These are phyloP conservation scores for Agelastica alni DNA, from an alignment of 2,888 invertebrate genomes.

Conservation along the genomic window DNA sequence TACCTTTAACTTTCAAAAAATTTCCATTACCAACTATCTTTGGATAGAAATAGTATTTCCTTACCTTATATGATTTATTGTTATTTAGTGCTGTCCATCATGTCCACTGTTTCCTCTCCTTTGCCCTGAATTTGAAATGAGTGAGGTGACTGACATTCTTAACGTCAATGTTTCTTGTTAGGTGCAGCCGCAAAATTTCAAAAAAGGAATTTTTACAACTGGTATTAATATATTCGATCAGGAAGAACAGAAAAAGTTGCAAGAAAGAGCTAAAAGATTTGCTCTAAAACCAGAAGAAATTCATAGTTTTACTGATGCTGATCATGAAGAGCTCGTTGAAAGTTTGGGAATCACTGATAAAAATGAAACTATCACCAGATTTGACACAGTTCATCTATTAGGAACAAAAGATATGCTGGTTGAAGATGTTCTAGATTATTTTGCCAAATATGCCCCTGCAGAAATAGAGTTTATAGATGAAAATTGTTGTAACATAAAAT, in stretches of 20 bases:
- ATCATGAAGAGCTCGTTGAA: constrained; percentile 50
- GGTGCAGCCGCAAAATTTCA: constrained; percentile 48
- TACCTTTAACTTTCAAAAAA: no score
- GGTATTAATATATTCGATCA: constrained; percentile 59
- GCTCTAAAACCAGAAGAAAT: constrained; percentile 57
- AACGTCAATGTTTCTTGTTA: constrained; percentile 21
- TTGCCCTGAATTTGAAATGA: no score
- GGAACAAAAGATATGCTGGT: constrained; percentile 78
- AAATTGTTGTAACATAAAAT: constrained; percentile 74
- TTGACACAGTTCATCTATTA: constrained; percentile 75
- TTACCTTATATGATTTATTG: no score
- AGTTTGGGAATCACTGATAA: constrained; percentile 64
- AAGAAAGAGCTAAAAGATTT: constrained; percentile 64
- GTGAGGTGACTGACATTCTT: no score
- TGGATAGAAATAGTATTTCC: no score
- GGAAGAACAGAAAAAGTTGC: constrained; percentile 59
- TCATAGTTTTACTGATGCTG: constrained; percentile 54
- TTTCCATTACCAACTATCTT: no score
- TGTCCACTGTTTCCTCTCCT: no score
- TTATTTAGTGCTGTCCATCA: no score
- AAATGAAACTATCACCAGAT: constrained; percentile 67
- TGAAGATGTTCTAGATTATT: constrained; percentile 78
- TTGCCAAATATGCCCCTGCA: constrained; percentile 75
- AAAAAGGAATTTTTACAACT: constrained; percentile 55
- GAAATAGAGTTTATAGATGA: constrained; percentile 83